Conservation (phyloP, 2,113 vertebrate species). For the Xenopus laevis region DNA sequence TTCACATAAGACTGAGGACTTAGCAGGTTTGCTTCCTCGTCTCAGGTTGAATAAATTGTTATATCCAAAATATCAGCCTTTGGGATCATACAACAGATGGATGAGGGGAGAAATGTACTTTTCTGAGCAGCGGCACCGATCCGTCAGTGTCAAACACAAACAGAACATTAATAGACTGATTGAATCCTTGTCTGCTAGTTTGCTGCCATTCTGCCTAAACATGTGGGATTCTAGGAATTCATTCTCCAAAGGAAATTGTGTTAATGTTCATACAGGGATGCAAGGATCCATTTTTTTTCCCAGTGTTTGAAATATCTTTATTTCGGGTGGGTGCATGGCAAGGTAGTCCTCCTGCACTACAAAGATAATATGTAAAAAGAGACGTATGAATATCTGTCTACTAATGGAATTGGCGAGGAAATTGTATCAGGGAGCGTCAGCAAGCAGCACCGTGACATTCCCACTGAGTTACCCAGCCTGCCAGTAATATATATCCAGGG, state of each 20-base stretch:
- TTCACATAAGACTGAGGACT: no score
- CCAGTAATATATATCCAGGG: slow-evolving; percentile 9
- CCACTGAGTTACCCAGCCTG: slow-evolving; percentile 5
- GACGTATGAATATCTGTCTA: slow-evolving; percentile 22
- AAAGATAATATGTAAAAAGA: slow-evolving; percentile 28
- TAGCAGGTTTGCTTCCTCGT: background rate
- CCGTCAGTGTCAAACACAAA: slow-evolving; percentile 24
- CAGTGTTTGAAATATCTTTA: background rate
- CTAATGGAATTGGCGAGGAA: slow-evolving; percentile 31
- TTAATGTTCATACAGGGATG: background rate
- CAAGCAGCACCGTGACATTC: slow-evolving; percentile 1
- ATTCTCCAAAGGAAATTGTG: background rate
- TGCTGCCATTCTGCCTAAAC: slow-evolving; percentile 7
- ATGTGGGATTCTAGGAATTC: background rate
- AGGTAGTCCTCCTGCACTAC: slow-evolving; percentile 12
- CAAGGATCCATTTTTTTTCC: background rate
- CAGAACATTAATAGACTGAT: slow-evolving; percentile 36
- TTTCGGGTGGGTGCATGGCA: background rate
- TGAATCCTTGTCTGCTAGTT: slow-evolving; percentile 17
- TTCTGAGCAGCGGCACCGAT: slow-evolving; percentile 19
- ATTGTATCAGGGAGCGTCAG: background rate
- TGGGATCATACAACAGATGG: slow-evolving; percentile 19
- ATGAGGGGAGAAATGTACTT: slow-evolving; percentile 26
- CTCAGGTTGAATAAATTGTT: background rate
- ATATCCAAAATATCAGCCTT: slow-evolving; percentile 5